Evolutionary conservation across 2,113 vertebrate species (phyloP).

Genomic region (Paralichthys olivaceus): DNA sequence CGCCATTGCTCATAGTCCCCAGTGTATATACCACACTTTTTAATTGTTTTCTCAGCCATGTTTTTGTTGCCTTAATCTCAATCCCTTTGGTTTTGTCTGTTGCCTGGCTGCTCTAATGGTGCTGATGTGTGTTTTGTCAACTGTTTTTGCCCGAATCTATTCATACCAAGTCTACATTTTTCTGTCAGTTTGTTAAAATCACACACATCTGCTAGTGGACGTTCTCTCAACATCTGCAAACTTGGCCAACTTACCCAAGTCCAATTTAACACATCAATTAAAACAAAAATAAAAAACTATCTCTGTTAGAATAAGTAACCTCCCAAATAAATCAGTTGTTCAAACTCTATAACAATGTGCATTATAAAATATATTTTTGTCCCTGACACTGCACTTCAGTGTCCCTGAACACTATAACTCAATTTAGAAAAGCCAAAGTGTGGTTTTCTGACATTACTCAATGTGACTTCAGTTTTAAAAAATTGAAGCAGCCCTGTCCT

Average conservation of each 20-base stretch:
- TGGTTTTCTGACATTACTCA: conserved; percentile 23
- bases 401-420: neutral
- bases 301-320: neutral
- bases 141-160: no score
- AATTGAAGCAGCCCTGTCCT: conserved; percentile 21
- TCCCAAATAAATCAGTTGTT: neutral
- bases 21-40: no score
- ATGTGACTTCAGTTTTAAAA: conserved; percentile 45
- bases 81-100: no score
- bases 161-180: neutral
- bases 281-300: neutral
- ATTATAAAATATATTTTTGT: neutral
- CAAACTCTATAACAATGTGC: conserved; percentile 8
- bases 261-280: neutral
- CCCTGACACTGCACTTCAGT: neutral
- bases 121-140: neutral
- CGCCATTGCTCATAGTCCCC: no score
- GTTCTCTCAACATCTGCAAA: neutral
- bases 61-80: no score
- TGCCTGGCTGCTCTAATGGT: no score
- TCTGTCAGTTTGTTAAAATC: neutral
- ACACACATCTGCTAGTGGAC: neutral
- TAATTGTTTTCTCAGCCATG: no score
- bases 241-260: neutral
- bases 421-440: conserved; percentile 3